Evolutionary conservation across 2,113 vertebrate species (phyloP), one percentile per base, ranked within the genome.

Genomic region (Entomyzon cyanotis): DNA sequence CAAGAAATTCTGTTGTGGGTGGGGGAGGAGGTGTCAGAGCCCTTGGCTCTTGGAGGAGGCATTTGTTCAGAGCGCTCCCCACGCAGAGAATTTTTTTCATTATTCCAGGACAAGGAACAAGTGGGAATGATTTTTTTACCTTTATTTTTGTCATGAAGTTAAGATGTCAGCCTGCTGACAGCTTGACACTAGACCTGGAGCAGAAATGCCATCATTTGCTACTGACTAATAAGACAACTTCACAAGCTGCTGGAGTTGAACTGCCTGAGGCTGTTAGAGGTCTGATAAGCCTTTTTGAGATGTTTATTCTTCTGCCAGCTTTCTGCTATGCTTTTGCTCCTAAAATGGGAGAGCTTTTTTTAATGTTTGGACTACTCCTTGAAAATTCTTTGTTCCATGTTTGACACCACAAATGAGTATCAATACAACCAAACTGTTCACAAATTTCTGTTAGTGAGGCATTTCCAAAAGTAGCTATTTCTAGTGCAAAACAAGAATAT

Each of bases 91-190:
- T n/a, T n/a, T n/a, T n/a, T n/a, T n/a, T n/a, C n/a, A n/a, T n/a
- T n/a, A n/a, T n/a, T n/a, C n/a, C n/a, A n/a, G n/a, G n/a, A n/a
- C n/a, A n/a, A n/a, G 42, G 37, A 82, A 93, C 49, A 93, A 74
- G 27, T 22, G 30, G 80, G 84, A 96, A 62, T 30, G 2, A 18
- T 25, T 35, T 81, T n/a, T 58, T 87, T 69, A 77, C 15, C 7
- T 95, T 82, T 73, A 93, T 92, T 94, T 85, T 76, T 30, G 31
- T 93, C 41, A 28, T 83, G 56, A 50, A 47, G 20, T 58, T 82
- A 71, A 89, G 74, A 65, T 84, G 79, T 85, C 73, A 95, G 50
- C 42, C 73, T 88, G 59, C 37, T 97, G 93, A 94, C 74, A 93
- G 39, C 47, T 76, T 95, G 83, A 95, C 90, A 90, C 94, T 33